Evolutionary conservation across 2,888 invertebrate species (phyloP).

Genomic region (Apotomis capreana): DNA sequence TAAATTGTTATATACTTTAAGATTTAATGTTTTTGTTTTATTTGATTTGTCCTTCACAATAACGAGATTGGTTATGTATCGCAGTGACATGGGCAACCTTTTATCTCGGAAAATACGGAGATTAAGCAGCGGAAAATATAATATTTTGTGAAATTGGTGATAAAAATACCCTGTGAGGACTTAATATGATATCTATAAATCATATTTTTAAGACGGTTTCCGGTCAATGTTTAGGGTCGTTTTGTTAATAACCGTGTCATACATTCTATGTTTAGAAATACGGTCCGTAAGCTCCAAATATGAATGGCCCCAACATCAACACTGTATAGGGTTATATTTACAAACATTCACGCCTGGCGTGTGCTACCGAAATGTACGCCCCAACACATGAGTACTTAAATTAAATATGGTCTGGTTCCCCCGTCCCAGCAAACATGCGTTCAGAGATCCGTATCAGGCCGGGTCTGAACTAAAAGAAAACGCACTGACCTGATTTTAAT

Average conservation of each 20-base stretch:
- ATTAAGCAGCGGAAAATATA: too few relatives aligned
- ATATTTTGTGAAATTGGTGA: too few relatives aligned
- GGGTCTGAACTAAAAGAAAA: conserved; percentile 14
- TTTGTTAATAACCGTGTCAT: conserved; percentile 5
- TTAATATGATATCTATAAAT: too few relatives aligned
- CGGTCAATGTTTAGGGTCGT: not conserved
- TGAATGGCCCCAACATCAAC: conserved; percentile 70
- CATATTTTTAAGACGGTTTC: not conserved
- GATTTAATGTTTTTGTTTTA: too few relatives aligned
- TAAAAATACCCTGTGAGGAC: too few relatives aligned
- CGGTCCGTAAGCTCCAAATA: conserved; percentile 53
- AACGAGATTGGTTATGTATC: too few relatives aligned
- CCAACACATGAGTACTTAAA: conserved; percentile 62
- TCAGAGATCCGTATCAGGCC: conserved; percentile 34
- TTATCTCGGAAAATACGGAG: too few relatives aligned
- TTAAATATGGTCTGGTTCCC: conserved; percentile 64
- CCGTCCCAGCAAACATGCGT: conserved; percentile 47
- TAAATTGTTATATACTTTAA: too few relatives aligned
- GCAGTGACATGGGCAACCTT: too few relatives aligned
- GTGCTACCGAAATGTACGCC: conserved; percentile 61
- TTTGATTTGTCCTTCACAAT: too few relatives aligned
- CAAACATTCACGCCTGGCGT: conserved; percentile 74
- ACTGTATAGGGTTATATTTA: conserved; percentile 71
- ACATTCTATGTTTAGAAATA: conserved; percentile 26
- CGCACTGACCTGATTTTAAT: conserved; percentile 25